Conservation (phyloP, 2,888 invertebrate species). For the Anthrax anthrax region DNA sequence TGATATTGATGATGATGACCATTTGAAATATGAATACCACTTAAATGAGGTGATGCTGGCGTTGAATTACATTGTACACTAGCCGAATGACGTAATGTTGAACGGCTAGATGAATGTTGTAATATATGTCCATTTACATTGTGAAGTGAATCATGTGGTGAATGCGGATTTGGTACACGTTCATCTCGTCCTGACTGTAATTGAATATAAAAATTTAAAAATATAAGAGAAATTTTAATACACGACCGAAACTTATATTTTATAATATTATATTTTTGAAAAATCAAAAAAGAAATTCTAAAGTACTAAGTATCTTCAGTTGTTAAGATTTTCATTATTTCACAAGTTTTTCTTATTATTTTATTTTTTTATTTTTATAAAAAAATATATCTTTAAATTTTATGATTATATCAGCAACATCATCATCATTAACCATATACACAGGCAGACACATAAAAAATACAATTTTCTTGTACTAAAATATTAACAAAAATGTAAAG, state of each 20-base stretch:
- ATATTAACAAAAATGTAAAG: too few relatives aligned
- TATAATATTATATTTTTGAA: background rate
- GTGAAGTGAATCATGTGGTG: slow-evolving; percentile 22
- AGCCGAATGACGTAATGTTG: slow-evolving; percentile 30
- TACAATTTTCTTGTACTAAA: too few relatives aligned
- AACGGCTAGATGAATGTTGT: slow-evolving; percentile 29
- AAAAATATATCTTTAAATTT: too few relatives aligned
- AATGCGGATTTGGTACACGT: slow-evolving; percentile 32
- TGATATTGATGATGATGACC: slow-evolving; percentile 32
- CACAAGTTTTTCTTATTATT: too few relatives aligned
- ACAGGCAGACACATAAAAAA: too few relatives aligned
- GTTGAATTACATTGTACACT: slow-evolving; percentile 31
- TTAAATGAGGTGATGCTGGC: slow-evolving; percentile 33
- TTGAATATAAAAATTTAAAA: slow-evolving; percentile 1
- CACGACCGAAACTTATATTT: too few relatives aligned
- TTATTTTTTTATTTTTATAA: too few relatives aligned
- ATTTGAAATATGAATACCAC: slow-evolving; percentile 31
- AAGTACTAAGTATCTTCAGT: too few relatives aligned
- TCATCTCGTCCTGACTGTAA: slow-evolving; percentile 37
- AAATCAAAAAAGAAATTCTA: too few relatives aligned
- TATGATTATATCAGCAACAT: too few relatives aligned
- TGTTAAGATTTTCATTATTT: too few relatives aligned
- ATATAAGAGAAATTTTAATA: background rate
- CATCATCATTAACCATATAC: too few relatives aligned
- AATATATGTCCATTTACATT: slow-evolving; percentile 12